A percentile compares a stretch with the other conserved stretches of the same genome.
Conservation (phyloP, 2,888 invertebrate species). For the Yponomeuta evonymella region DNA sequence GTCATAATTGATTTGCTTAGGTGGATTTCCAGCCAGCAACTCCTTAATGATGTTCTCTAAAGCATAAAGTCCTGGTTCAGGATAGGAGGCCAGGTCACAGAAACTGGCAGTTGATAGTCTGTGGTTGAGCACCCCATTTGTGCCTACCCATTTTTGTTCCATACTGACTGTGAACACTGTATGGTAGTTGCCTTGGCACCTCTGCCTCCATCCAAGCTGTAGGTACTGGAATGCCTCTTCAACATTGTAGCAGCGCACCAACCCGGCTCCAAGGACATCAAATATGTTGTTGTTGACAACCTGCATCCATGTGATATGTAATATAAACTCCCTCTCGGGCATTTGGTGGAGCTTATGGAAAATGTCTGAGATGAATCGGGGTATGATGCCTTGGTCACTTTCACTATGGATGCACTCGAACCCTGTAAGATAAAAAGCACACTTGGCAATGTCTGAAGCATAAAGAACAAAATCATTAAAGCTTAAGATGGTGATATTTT, state of each 20-base stretch:
- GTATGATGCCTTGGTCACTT: constrained; percentile 82
- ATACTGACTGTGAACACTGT: constrained; percentile 83
- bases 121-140: constrained; percentile 81
- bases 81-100: constrained; percentile 79
- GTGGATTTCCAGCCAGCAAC: constrained; percentile 71
- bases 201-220: constrained; percentile 79
- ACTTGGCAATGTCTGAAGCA: background rate
- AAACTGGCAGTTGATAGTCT: constrained; percentile 84
- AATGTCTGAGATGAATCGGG: constrained; percentile 82
- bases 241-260: constrained; percentile 78
- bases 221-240: constrained; percentile 83
- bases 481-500: no score
- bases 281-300: constrained; percentile 80
- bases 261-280: constrained; percentile 75
- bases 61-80: constrained; percentile 79
- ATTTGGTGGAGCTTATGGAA: constrained; percentile 80
- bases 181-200: constrained; percentile 77
- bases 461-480: background rate
- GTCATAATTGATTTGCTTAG: constrained; percentile 75
- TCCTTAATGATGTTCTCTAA: constrained; percentile 80
- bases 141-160: constrained; percentile 83
- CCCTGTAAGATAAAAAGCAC: constrained; percentile 34
- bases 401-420: constrained; percentile 78
- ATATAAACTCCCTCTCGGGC: constrained; percentile 78
- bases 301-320: constrained; percentile 85